Evolutionary conservation across 2,113 vertebrate genomes (phyloP).

Genomic region (Eurypyga helias): DNA sequence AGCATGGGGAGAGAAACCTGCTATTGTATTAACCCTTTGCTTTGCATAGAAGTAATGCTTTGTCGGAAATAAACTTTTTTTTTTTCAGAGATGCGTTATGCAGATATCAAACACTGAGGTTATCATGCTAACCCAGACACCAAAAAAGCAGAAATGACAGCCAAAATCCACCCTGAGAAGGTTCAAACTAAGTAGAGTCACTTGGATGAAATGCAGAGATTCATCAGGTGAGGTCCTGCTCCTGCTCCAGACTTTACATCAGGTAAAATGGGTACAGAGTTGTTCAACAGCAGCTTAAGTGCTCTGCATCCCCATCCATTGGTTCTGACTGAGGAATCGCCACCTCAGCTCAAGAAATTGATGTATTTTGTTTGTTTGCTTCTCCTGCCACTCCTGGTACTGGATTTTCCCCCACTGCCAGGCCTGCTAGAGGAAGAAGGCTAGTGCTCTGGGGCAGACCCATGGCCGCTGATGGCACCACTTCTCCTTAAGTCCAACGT

Average conservation of each 20-base stretch:
- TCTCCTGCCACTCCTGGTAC: neutral
- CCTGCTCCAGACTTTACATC: neutral
- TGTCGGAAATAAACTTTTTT: neutral
- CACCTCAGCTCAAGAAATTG: neutral
- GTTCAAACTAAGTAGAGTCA: neutral
- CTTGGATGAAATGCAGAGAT: neutral
- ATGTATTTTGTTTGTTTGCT: neutral
- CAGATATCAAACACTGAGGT: neutral
- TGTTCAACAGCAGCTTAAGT: fast-evolving
- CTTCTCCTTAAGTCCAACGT: neutral
- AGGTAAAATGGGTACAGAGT: neutral
- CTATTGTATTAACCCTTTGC: neutral
- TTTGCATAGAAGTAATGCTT: neutral
- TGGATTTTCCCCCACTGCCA: neutral
- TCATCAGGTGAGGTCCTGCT: neutral
- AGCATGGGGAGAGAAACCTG: neutral
- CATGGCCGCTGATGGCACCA: neutral
- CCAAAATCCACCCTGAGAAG: neutral
- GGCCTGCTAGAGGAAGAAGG: too few species aligned
- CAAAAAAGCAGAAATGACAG: neutral
- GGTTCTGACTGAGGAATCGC: neutral
- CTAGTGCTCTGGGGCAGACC: neutral
- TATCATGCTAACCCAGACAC: neutral
- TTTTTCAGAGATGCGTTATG: neutral
- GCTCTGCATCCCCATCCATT: neutral